Evolutionary conservation across 1,140 invertebrate genomes (phyloP).

Genomic region (Eumaeus atala): DNA sequence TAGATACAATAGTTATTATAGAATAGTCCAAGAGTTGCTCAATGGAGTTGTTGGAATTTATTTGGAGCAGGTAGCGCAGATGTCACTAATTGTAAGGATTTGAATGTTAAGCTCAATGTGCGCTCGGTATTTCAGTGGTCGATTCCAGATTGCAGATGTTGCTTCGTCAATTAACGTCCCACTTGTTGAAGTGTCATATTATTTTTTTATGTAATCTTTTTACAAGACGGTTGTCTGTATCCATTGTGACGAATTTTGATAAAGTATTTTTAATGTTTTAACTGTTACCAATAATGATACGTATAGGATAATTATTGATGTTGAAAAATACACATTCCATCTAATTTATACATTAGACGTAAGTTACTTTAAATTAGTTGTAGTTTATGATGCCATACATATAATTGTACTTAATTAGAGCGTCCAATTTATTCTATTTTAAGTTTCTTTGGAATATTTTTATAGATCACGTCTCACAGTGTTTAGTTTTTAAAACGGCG

Average conservation of each 20-base stretch:
- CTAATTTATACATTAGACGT: conserved; percentile 38
- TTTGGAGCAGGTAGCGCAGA: conserved; percentile 28
- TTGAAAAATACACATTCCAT: conserved; percentile 46
- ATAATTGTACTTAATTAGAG: conserved; percentile 57
- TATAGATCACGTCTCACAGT: conserved; percentile 46
- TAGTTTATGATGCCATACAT: conserved; percentile 54
- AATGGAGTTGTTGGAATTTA: conserved; percentile 21
- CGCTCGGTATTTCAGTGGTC: conserved; percentile 29
- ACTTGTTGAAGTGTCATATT: conserved; percentile 63
- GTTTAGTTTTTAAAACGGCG: conserved; percentile 42
- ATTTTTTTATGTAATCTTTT: conserved; percentile 58
- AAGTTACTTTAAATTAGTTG: conserved; percentile 34
- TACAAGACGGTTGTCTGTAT: conserved; percentile 38
- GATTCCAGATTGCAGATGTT: conserved; percentile 38
- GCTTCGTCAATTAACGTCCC: conserved; percentile 60
- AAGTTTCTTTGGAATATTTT: conserved; percentile 21
- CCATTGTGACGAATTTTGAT: conserved; percentile 63
- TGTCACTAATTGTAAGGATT: conserved; percentile 13
- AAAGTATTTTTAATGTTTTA: conserved; percentile 60
- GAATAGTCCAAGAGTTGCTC: conserved; percentile 12
- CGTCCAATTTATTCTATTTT: conserved; percentile 8
- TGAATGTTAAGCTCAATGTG: conserved; percentile 36
- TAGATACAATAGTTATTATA: too few relatives aligned
- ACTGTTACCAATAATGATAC: conserved; percentile 51
- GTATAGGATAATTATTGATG: conserved; percentile 16